phyloP scores from a whole-genome alignment of 2,797 vertebrate species.

The Mareca strepera region DNA sequence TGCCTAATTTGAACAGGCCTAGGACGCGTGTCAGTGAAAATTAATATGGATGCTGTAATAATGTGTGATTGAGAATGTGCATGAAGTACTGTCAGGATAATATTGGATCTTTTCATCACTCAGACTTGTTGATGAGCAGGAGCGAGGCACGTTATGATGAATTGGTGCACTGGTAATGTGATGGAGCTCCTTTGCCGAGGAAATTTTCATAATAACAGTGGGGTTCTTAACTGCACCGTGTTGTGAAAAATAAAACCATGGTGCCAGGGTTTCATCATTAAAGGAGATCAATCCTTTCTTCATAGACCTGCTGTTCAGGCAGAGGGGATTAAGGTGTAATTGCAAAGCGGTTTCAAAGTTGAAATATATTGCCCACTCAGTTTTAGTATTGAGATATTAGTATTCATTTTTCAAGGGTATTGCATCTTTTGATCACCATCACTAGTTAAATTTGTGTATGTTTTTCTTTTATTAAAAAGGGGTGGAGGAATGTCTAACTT shows the following conservation, averaged over 20 bases:
- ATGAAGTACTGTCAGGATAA: slow-evolving; percentile 96
- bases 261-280: slow-evolving; percentile 84
- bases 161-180: slow-evolving; percentile 82
- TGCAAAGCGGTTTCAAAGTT: slow-evolving; percentile 75
- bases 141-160: slow-evolving; percentile 85
- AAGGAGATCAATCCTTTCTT: slow-evolving; percentile 81
- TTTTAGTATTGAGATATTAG: slow-evolving; percentile 75
- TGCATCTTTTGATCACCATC: slow-evolving; percentile 73
- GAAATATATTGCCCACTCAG: slow-evolving; percentile 73
- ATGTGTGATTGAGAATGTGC: slow-evolving; percentile 98
- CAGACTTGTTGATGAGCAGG: slow-evolving; percentile 97
- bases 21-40: slow-evolving; percentile 94
- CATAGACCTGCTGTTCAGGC: slow-evolving; percentile 72
- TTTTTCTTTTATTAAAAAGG: slow-evolving; percentile 57
- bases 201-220: slow-evolving; percentile 88
- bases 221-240: slow-evolving; percentile 82
- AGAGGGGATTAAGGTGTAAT: slow-evolving; percentile 79
- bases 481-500: slow-evolving; percentile 9
- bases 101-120: slow-evolving; percentile 98
- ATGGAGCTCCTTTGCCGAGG: slow-evolving; percentile 80
- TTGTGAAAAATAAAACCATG: slow-evolving; percentile 85
- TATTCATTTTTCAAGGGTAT: slow-evolving; percentile 75
- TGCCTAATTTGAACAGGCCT: slow-evolving; percentile 96
- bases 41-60: slow-evolving; percentile 99
- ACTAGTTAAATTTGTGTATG: slow-evolving; percentile 68